phyloP scores from a whole-genome alignment of 1,140 invertebrate species.

The Drosophila nebulosa region DNA sequence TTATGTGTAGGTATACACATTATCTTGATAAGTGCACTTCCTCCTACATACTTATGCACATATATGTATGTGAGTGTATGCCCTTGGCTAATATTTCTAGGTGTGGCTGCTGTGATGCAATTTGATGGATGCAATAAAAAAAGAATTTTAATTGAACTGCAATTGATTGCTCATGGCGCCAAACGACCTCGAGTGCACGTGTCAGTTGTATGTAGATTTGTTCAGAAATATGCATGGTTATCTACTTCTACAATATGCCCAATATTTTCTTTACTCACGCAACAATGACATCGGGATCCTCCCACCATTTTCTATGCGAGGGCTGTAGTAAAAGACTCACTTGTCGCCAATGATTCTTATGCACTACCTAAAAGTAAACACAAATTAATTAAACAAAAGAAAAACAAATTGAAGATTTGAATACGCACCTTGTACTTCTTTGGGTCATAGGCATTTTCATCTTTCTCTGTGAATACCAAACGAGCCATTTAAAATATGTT shows the following conservation, averaged over 20 bases:
- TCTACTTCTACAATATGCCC: not conserved
- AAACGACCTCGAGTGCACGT: constrained; percentile 39
- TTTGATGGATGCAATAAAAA: constrained; percentile 56
- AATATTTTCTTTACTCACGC: constrained; percentile 68
- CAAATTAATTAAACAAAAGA: not conserved
- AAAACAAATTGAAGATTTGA: too few species aligned
- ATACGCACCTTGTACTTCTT: constrained; percentile 57
- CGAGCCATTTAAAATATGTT: constrained; percentile 51
- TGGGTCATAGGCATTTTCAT: constrained; percentile 65
- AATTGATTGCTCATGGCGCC: constrained; percentile 48
- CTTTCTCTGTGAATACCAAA: constrained; percentile 65
- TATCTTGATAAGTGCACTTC: constrained; percentile 2
- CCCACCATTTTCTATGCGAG: constrained; percentile 75
- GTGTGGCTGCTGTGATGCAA: constrained; percentile 32
- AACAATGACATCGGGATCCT: constrained; percentile 77
- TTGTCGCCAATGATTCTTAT: constrained; percentile 71
- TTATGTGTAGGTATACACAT: constrained; percentile 36
- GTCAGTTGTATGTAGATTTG: not conserved
- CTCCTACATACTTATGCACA: not conserved
- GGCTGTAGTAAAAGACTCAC: constrained; percentile 68
- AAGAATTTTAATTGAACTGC: constrained; percentile 63
- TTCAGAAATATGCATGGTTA: not conserved
- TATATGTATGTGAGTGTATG: constrained; percentile 13
- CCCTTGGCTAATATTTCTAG: constrained; percentile 38
- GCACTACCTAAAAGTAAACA: constrained; percentile 37